Evolutionary conservation across 2,113 vertebrate genomes (phyloP).

Genomic region (Petaurus breviceps): DNA sequence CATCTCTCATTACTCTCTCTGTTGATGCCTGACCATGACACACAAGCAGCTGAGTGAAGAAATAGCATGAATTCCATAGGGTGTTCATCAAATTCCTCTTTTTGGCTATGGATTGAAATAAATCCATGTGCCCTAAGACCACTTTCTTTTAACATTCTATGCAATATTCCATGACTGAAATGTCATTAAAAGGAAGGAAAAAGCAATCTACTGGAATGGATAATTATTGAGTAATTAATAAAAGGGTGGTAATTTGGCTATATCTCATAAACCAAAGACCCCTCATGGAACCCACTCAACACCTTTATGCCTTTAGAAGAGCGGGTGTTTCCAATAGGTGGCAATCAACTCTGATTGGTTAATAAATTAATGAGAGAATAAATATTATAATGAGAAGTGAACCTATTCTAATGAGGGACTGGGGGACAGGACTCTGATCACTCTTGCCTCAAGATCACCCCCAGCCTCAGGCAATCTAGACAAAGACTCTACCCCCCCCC

Average conservation of each 20-base stretch:
- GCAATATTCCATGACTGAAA: background rate
- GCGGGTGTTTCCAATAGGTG: background rate
- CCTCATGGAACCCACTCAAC: no score
- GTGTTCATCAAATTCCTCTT: background rate
- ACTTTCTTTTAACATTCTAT: slow-evolving; percentile 15
- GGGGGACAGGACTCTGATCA: background rate
- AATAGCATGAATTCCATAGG: accelerated
- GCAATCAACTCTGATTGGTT: background rate
- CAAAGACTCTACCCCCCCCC: no score
- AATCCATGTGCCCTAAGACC: background rate
- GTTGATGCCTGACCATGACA: slow-evolving; percentile 11
- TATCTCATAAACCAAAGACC: background rate
- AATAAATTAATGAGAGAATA: no score
- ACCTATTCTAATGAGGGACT: background rate
- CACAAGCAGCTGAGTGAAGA: slow-evolving; percentile 8
- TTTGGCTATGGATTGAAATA: background rate
- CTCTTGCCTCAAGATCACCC: background rate
- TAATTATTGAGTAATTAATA: background rate
- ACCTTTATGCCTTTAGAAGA: no score
- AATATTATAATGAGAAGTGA: no score
- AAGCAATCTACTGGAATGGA: background rate
- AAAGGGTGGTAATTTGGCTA: background rate
- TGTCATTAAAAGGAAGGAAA: background rate
- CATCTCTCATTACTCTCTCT: background rate
- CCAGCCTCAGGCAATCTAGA: no score